Conservation (phyloP, 2,888 invertebrate genomes). For the Lasioglossum figueresi region DNA sequence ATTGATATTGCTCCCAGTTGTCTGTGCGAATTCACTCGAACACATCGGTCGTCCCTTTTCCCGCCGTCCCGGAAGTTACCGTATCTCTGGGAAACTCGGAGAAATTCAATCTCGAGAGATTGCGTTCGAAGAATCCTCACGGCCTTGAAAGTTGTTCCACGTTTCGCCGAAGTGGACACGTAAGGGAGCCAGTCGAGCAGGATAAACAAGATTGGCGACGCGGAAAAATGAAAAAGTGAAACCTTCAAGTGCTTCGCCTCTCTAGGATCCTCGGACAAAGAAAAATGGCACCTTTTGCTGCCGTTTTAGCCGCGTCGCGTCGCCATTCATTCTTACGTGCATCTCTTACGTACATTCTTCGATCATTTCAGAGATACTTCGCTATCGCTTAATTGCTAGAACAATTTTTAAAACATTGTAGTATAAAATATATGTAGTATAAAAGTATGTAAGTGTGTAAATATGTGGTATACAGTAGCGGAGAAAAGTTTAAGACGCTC, state of each 20-base stretch:
- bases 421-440: no score
- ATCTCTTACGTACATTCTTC: background rate
- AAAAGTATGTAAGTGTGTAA: no score
- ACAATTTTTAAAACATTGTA: background rate
- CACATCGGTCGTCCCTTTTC: background rate
- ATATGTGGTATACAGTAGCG: no score
- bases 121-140: conserved; percentile 5
- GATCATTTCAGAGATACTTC: no score
- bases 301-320: background rate
- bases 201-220: conserved; percentile 22
- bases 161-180: background rate
- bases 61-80: conserved; percentile 4
- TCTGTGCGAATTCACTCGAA: conserved; percentile 6
- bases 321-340: background rate
- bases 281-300: background rate
- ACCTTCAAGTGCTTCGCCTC: background rate
- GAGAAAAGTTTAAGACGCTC: no score
- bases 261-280: background rate
- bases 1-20: conserved; percentile 20
- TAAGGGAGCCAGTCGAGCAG: conserved; percentile 11
- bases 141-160: conserved; percentile 27
- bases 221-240: conserved; percentile 18
- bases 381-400: background rate
- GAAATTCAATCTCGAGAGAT: conserved; percentile 37
- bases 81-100: conserved; percentile 25